Base-by-base conservation (phyloP, 2,797 vertebrate species). In the Dicrostonyx torquatus region DNA sequence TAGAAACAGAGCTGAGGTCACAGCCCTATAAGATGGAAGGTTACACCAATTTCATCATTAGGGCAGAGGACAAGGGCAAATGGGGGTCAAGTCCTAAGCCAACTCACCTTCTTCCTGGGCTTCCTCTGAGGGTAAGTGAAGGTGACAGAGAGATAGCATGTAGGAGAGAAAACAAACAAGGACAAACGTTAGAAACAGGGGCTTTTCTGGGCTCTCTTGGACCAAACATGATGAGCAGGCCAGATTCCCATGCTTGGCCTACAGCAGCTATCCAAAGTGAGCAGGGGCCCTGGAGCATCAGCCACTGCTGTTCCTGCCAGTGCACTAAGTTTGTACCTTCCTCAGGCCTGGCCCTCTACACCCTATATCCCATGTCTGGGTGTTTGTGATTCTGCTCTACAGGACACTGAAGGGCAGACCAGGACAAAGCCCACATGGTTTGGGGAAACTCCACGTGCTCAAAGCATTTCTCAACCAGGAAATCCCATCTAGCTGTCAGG, bases 41-140 rank as follows among this genome's bases (percentile, higher is more conserved):
- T 10, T 14, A 37, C 29, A 22, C 31, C 15, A 24, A 75, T 60
- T 45, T 18, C 26, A 0, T 75, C 1, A 64, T 34, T 79, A 43
- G 58, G 64, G 11, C 1, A 13, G 22, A 31, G 48, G 1, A 1
- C 43, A 13, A 0, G 64, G 70, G 14, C 78, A 31, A 60, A 3
- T 9, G 55, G 58, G 37, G 72, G 9, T 29, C 0, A 72, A 75
- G 48, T 15, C 37, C 53, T 13, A 64, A 70, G 29, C 34, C 87
- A 14, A 12, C 95, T 91, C 24, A 97, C 97, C 97, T 97, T 97
- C 97, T 83, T 97, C 97, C 85, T 97, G 96, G 48, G 95, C 95
- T 58, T 94, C 97, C 85, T 97, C 97, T 97, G 93, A 24, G 17
- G 37, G 24, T 7, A 14, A 50, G 86, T 5, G 75, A 80, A 22